Conservation (phyloP, 1,140 invertebrate species). For the Homarus americanus region DNA sequence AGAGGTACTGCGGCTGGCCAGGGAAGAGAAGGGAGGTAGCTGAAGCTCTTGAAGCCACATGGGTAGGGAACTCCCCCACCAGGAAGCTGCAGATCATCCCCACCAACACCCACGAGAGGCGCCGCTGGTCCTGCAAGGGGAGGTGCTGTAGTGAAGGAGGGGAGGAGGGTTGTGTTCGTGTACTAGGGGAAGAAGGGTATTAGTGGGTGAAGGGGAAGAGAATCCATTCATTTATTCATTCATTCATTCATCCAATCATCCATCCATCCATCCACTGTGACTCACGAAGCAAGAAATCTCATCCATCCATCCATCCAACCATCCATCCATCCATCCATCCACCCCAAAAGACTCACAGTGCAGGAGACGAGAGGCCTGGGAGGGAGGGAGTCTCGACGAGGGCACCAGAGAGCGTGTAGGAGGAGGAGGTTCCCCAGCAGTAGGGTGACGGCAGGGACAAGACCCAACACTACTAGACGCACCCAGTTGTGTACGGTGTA, state of each 20-base stretch:
- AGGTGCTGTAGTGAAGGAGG: background rate
- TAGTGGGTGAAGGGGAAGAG: background rate
- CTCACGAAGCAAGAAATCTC: background rate
- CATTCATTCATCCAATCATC: too few species aligned
- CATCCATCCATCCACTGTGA: background rate
- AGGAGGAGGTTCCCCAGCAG: conserved; percentile 60
- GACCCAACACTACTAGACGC: conserved; percentile 52
- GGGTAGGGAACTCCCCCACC: conserved; percentile 60
- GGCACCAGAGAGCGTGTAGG: conserved; percentile 47
- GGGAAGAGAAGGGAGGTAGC: conserved; percentile 46
- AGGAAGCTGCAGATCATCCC: conserved; percentile 70
- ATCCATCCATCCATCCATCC: background rate
- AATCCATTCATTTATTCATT: too few species aligned
- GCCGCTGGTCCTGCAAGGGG: conserved; percentile 26
- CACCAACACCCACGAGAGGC: conserved; percentile 60
- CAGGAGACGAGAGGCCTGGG: background rate
- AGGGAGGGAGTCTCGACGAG: background rate
- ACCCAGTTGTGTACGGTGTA: conserved; percentile 70
- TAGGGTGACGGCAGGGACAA: conserved; percentile 49
- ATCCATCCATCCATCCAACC: too few species aligned
- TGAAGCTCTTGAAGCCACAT: conserved; percentile 54
- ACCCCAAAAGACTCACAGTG: background rate
- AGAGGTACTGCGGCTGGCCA: background rate
- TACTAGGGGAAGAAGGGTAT: background rate
- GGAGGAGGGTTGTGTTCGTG: background rate